Conservation (phyloP, 2,797 vertebrate species). For the Odontamblyopus rebecca region DNA sequence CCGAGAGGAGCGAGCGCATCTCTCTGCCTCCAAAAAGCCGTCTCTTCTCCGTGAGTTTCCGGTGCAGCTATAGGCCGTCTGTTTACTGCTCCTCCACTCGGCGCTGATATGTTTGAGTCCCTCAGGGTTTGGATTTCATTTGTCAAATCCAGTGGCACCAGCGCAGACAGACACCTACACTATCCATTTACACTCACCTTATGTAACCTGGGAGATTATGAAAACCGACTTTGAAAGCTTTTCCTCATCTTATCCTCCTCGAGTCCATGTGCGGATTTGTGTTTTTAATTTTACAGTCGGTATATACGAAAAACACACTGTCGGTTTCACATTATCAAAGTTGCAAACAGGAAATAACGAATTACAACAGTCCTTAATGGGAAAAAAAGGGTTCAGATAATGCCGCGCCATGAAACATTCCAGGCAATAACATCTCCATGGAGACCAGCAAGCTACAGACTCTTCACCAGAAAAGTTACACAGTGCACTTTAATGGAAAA, state of each 20-base stretch:
- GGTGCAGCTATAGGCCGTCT: neutral
- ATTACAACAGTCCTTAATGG: no score
- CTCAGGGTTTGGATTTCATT: slow-evolving; percentile 6
- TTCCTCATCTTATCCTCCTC: neutral
- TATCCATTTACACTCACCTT: neutral
- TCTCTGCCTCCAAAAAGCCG: neutral
- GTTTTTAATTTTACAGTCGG: no score
- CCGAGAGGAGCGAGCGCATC: neutral
- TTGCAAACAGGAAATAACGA: no score
- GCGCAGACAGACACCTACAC: neutral
- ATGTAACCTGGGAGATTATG: neutral
- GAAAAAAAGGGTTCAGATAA: no score
- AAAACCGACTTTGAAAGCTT: neutral
- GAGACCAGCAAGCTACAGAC: no score
- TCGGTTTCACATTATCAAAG: no score
- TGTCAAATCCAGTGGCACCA: slow-evolving; percentile 3
- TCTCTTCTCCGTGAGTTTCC: neutral
- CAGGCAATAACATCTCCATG: no score
- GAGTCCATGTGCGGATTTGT: neutral
- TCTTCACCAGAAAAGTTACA: no score
- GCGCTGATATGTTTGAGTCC: neutral
- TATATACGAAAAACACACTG: no score
- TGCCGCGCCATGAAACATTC: no score
- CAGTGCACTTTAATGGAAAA: no score
- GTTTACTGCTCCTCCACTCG: neutral